Evolutionary conservation across 1,140 invertebrate genomes (phyloP), one percentile per base, ranked within the genome.

Genomic region (Piezodorus guildinii): DNA sequence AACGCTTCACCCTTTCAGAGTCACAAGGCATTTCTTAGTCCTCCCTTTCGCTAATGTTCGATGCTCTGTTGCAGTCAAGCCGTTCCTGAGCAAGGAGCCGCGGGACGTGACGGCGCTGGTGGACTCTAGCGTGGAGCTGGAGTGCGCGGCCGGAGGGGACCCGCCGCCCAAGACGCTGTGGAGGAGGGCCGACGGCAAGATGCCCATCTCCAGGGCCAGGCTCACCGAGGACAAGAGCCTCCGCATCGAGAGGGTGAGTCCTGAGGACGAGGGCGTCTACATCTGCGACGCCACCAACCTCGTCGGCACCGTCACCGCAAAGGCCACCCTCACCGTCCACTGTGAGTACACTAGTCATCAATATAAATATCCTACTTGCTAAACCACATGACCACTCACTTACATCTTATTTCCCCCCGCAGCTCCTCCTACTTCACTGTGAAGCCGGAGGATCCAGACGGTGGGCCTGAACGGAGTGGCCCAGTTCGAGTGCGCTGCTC

Each of bases 81-180:
- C 94, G 23, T 88, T 83, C 74, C 92, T 96, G 71, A 82, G 85
- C 60, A 83, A 86, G 71, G 85, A 88, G 68, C 93, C 94, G 9
- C 81, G 85, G 64, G 91, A 96, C 74, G 80, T 88, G 68, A 90
- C 87, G 15, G 85, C 89, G 52, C 78, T 91, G 63, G 81, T 86
- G 62, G 88, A 90, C 14, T 83, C 89, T 72, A 84, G 81, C 19
- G 89, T 91, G 0, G 84, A 88, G 66, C 92, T 98, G 71, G 85
- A 88, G 59, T 98, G 94, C 73, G 81, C 84, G 62, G 91, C 93
- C 0, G 88, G 88, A 62, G 94, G 94, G 14, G 91, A 94, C 74
- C 93, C 93, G n/a, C 78, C 80, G 23, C 90, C 92, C 0, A 85
- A 89, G 68, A 85, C 95, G 9, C 82, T 93, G 51, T 95, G 94